Evolutionary conservation across 2,888 invertebrate genomes (phyloP).

Genomic region (Hecatera dysodea): DNA sequence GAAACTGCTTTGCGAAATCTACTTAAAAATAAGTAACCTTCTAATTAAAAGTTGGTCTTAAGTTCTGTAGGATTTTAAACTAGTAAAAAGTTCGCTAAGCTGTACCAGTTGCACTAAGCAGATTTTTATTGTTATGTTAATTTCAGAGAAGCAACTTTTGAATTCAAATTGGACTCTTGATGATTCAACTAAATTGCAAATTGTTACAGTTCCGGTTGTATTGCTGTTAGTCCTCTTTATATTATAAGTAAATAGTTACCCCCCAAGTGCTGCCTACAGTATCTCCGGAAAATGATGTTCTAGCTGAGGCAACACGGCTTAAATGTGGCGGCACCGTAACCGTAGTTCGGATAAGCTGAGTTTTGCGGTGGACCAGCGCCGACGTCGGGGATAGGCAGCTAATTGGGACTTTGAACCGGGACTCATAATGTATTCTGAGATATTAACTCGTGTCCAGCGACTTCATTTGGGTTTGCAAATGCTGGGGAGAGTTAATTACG

Average conservation of each 20-base stretch:
- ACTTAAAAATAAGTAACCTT: constrained; percentile 28
- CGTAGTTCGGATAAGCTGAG: constrained; percentile 55
- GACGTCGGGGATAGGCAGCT: constrained; percentile 52
- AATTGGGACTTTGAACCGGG: constrained; percentile 60
- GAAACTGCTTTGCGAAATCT: constrained; percentile 24
- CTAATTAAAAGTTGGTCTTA: constrained; percentile 36
- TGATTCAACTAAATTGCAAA: constrained; percentile 13
- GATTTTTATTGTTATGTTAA: constrained; percentile 9
- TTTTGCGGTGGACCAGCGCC: constrained; percentile 55
- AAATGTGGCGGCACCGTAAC: constrained; percentile 40
- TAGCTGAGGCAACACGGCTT: constrained; percentile 31
- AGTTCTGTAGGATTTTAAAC: constrained; percentile 18
- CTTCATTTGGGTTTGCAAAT: constrained; percentile 20
- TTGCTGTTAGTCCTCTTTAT: neutral
- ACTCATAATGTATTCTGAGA: constrained; percentile 58
- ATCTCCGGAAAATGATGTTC: constrained; percentile 40
- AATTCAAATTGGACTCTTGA: constrained; percentile 7
- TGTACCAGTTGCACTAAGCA: constrained; percentile 1
- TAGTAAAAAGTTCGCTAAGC: neutral
- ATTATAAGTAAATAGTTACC: constrained; percentile 13
- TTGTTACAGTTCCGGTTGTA: neutral
- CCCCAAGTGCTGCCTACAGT: neutral
- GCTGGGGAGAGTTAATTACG: constrained; percentile 28
- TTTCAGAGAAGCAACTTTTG: neutral
- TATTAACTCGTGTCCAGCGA: constrained; percentile 50